Conservation (phyloP, 2,888 invertebrate species). For the Caprella mutica region DNA sequence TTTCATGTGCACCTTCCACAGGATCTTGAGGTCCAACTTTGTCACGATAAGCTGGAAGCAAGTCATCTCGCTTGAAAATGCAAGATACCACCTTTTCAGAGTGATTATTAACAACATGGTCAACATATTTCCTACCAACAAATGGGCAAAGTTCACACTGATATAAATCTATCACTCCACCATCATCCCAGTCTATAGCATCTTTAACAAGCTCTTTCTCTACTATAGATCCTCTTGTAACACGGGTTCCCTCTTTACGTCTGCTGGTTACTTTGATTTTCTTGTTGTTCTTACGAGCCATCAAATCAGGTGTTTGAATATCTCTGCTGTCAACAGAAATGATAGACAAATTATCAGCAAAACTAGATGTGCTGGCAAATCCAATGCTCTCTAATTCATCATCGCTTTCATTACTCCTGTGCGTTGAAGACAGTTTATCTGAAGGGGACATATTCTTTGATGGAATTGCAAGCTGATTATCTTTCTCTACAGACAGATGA, state of each 20-base stretch:
- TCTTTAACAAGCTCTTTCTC: slow-evolving; percentile 12
- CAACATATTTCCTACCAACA: slow-evolving; percentile 27
- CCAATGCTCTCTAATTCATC: slow-evolving; percentile 28
- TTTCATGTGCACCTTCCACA: neutral
- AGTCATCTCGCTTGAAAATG: slow-evolving; percentile 31
- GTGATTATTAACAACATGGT: slow-evolving; percentile 27
- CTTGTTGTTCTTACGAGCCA: neutral
- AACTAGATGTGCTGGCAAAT: slow-evolving; percentile 19
- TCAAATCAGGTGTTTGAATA: slow-evolving; percentile 22
- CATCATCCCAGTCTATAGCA: slow-evolving; percentile 28
- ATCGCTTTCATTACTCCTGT: slow-evolving; percentile 5
- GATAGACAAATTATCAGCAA: slow-evolving; percentile 26
- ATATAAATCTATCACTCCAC: slow-evolving; percentile 29
- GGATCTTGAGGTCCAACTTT: slow-evolving; percentile 20
- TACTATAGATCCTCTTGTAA: slow-evolving; percentile 27
- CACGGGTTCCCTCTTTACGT: neutral
- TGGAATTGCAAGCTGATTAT: too few species aligned
- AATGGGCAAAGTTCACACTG: slow-evolving; percentile 31
- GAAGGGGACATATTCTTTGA: too few species aligned
- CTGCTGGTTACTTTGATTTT: neutral
- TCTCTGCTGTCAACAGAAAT: slow-evolving; percentile 27
- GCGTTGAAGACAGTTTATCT: neutral
- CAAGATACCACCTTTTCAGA: slow-evolving; percentile 27
- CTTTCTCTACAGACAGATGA: too few species aligned
- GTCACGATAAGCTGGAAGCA: slow-evolving; percentile 20